Evolutionary conservation across 2,888 invertebrate genomes (phyloP).

Genomic region (Nemoura dubitans): DNA sequence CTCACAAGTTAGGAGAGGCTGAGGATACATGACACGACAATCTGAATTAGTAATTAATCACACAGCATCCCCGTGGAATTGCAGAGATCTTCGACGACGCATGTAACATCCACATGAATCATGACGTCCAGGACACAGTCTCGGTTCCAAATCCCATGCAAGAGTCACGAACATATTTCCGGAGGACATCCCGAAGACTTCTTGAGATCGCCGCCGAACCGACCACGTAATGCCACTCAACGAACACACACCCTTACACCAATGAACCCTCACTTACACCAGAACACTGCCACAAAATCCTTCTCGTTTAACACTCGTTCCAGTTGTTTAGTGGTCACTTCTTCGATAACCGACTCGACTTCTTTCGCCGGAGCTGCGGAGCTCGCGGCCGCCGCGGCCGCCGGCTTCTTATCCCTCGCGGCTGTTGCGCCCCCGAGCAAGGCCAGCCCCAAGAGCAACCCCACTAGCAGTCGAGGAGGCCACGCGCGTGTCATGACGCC

Average conservation of each 20-base stretch:
- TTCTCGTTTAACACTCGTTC: constrained; percentile 88
- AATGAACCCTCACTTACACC: constrained; percentile 80
- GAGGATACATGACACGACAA: background rate
- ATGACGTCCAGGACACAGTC: constrained; percentile 1
- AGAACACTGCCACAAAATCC: constrained; percentile 94
- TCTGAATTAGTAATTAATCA: background rate
- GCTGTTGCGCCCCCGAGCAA: constrained; percentile 57
- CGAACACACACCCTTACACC: constrained; percentile 34
- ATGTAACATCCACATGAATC: background rate
- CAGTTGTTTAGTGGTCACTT: constrained; percentile 92
- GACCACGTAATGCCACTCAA: constrained; percentile 5
- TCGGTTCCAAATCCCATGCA: constrained; percentile 4
- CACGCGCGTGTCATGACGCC: constrained; percentile 44
- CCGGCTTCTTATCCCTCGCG: constrained; percentile 61
- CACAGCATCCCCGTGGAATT: background rate
- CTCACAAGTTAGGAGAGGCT: background rate
- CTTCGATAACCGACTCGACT: constrained; percentile 85
- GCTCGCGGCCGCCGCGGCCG: constrained; percentile 58
- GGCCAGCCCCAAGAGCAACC: constrained; percentile 35
- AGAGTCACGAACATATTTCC: background rate
- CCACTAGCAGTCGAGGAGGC: constrained; percentile 47
- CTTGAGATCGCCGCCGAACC: background rate
- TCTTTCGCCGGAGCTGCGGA: constrained; percentile 53
- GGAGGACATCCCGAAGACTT: background rate
- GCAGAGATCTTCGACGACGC: background rate